Evolutionary conservation across 2,888 invertebrate genomes (phyloP).

Genomic region (Graphium colonna): DNA sequence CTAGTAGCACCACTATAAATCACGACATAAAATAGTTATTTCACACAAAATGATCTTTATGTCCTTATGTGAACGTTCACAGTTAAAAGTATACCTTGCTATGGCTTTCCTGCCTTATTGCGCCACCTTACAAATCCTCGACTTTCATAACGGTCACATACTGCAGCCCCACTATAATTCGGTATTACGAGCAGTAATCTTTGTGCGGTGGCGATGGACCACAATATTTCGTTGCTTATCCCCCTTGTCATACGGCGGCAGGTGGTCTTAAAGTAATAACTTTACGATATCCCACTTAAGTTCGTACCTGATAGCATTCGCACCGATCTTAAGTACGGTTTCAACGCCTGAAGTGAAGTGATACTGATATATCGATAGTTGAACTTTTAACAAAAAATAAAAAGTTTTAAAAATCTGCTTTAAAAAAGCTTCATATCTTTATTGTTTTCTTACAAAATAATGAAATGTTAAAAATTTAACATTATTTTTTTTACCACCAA

Average conservation of each 20-base stretch:
- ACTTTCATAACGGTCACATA: slow-evolving; percentile 26
- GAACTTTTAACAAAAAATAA: too few relatives aligned
- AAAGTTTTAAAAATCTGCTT: too few relatives aligned
- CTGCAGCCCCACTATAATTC: slow-evolving; percentile 29
- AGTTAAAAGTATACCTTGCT: too few relatives aligned
- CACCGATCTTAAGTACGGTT: slow-evolving; percentile 28
- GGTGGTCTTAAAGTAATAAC: slow-evolving; percentile 55
- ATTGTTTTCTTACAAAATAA: too few relatives aligned
- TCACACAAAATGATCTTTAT: too few relatives aligned
- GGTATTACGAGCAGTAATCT: slow-evolving; percentile 39
- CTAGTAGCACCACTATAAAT: too few relatives aligned
- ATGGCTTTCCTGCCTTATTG: not conserved
- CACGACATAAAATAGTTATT: too few relatives aligned
- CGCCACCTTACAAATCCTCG: slow-evolving; percentile 20
- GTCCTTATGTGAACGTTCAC: too few relatives aligned
- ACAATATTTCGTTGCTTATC: slow-evolving; percentile 50
- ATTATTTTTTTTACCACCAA: too few relatives aligned
- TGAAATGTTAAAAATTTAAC: too few relatives aligned
- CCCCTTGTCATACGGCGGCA: slow-evolving; percentile 48
- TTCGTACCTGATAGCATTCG: slow-evolving; percentile 35
- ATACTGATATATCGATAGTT: not conserved
- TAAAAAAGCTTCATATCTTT: too few relatives aligned
- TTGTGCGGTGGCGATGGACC: slow-evolving; percentile 31
- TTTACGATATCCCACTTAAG: slow-evolving; percentile 56
- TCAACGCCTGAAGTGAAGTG: slow-evolving; percentile 29